Conservation (phyloP, 92 coral and sea anemone genomes). For the Epizoanthus stellaris region DNA sequence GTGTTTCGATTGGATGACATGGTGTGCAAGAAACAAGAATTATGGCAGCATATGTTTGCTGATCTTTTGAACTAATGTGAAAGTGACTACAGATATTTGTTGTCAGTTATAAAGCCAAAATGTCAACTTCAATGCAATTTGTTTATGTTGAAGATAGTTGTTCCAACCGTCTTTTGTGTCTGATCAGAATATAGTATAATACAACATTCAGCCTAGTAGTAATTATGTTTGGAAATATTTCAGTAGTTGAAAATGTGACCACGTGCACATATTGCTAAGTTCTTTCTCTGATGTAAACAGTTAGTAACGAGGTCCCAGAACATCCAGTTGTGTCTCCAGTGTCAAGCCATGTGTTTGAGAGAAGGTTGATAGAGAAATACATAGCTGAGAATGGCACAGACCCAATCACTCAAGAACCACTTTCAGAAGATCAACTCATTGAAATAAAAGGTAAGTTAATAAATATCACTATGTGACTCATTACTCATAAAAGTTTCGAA, state of each 20-base stretch:
- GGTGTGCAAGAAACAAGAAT: too few relatives aligned
- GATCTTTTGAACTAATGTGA: too few relatives aligned
- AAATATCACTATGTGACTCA: background rate
- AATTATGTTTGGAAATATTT: background rate
- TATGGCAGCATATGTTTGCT: too few relatives aligned
- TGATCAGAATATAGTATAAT: too few relatives aligned
- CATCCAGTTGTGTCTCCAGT: conserved; percentile 95
- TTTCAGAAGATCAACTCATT: conserved; percentile 96
- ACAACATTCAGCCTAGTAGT: too few relatives aligned
- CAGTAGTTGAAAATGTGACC: background rate
- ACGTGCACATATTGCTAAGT: background rate
- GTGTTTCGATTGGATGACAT: too few relatives aligned
- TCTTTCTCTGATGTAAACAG: conserved; percentile 47
- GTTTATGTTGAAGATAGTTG: too few relatives aligned
- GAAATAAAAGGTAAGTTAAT: conserved; percentile 81
- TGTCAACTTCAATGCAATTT: too few relatives aligned
- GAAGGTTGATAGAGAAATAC: conserved; percentile 93
- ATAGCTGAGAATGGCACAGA: conserved; percentile 99
- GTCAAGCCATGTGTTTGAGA: conserved; percentile 93
- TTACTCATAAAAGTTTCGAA: background rate
- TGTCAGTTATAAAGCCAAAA: too few relatives aligned
- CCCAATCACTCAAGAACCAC: conserved; percentile 87
- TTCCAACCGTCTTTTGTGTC: too few relatives aligned
- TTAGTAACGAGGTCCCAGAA: conserved; percentile 97
- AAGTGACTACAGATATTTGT: too few relatives aligned